Evolutionary conservation across 2,797 vertebrate genomes (phyloP).

Genomic region (Scomberomorus guttatus): DNA sequence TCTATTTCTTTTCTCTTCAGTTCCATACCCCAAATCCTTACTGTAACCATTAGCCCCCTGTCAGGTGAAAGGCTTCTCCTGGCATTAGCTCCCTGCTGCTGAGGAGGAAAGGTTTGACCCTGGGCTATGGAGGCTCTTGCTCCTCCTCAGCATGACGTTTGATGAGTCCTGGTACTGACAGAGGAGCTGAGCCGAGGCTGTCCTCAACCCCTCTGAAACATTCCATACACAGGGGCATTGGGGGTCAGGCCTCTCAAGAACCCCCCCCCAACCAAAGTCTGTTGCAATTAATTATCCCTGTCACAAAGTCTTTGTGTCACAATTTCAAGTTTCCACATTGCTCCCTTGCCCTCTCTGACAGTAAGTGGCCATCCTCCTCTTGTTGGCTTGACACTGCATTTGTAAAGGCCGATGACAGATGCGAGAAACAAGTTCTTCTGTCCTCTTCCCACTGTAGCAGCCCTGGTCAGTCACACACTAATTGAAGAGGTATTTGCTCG

Average conservation of each 20-base stretch:
- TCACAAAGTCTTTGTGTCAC: constrained; percentile 75
- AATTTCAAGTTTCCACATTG: constrained; percentile 63
- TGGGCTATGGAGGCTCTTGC: constrained; percentile 13
- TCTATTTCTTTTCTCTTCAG: neutral
- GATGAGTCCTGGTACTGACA: constrained; percentile 48
- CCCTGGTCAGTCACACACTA: constrained; percentile 53
- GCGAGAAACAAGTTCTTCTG: constrained; percentile 29
- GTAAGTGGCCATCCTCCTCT: constrained; percentile 43
- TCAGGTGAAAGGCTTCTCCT: constrained; percentile 43
- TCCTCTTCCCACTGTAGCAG: constrained; percentile 20
- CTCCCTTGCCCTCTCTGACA: constrained; percentile 67
- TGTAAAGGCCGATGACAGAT: constrained; percentile 57
- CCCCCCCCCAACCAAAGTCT: constrained; percentile 48
- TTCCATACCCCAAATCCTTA: constrained; percentile 2
- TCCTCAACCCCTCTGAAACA: constrained; percentile 54
- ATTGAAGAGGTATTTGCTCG: constrained; percentile 70
- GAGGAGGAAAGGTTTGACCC: constrained; percentile 38
- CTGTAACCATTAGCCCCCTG: constrained; percentile 35
- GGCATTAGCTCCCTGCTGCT: constrained; percentile 28
- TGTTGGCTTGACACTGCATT: constrained; percentile 61
- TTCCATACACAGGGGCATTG: constrained; percentile 28
- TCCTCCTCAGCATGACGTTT: constrained; percentile 17
- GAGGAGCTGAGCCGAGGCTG: constrained; percentile 34
- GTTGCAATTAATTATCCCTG: constrained; percentile 76
- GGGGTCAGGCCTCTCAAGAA: constrained; percentile 64